Conservation (phyloP, 2,113 vertebrate genomes). For the Indicator maculatus region DNA sequence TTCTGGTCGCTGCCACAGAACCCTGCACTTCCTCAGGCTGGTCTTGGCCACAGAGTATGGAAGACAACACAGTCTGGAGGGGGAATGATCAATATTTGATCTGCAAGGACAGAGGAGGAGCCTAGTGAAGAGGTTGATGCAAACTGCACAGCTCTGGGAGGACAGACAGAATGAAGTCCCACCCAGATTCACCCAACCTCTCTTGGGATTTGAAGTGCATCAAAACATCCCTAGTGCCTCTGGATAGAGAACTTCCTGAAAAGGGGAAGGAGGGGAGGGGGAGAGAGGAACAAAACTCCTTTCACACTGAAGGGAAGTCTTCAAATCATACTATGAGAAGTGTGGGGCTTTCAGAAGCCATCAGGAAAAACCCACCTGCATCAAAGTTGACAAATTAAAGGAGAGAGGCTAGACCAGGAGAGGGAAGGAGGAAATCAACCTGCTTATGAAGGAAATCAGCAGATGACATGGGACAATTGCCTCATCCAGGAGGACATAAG, state of each 20-base stretch:
- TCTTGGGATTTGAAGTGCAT: not conserved
- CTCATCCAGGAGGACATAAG: not conserved
- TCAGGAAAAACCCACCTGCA: not conserved
- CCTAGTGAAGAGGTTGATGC: not conserved
- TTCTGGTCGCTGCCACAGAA: not conserved
- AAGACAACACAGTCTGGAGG: not conserved
- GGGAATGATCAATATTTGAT: accelerated
- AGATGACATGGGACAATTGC: not conserved
- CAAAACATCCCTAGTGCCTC: not conserved
- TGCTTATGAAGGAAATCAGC: not conserved
- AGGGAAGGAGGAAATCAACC: not conserved
- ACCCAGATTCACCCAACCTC: not conserved
- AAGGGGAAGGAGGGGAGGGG: not conserved
- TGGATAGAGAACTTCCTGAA: not conserved
- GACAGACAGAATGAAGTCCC: not conserved
- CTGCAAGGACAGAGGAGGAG: not conserved
- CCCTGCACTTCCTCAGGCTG: not conserved
- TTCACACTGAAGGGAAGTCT: not conserved
- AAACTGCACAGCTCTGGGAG: not conserved
- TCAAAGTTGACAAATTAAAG: not conserved
- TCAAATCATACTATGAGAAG: not conserved
- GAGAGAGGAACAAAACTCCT: not conserved
- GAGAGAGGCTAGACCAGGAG: not conserved
- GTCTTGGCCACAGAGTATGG: not conserved
- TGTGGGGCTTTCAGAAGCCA: not conserved